Base-by-base conservation (phyloP, 2,888 invertebrate species). In the Dendrolimus pini region DNA sequence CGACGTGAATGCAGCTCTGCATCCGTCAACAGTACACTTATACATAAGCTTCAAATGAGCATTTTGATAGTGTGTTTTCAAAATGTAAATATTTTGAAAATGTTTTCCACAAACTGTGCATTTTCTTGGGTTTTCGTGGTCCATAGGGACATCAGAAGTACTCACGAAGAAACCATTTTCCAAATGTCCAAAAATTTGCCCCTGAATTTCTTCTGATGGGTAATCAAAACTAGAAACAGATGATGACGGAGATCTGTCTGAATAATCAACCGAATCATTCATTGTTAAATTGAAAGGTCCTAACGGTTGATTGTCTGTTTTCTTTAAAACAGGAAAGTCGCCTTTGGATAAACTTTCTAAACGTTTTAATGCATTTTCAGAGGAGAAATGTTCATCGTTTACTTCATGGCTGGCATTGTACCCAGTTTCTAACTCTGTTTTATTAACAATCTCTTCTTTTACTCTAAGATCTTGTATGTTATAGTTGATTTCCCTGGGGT, bases 21-120 rank as follows among this genome's bases (percentile, higher is more conserved):
- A 99, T 1, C 98, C 98, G 66, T 98, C 98, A 41, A 97, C 95
- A 73, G 95, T 96, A 87, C 99, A 99, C 78, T 96, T 96, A 85
- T 98, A 98, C 95, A 98, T 97, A 61, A 98, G 88, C 85, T 98
- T 98, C 57, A 98, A 93, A 85, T 99, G 98, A 9, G 97, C 96
- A 82, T 97, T 98, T 90, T 98, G 98, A 82, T 97, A 98, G 81
- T 99, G 99, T 1, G 96, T 96, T 85, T 98, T 98, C 41, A 98
- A 94, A 56, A 96, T 96, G 78, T 97, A 98, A 72, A 97, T 95
- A 77, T 97, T 98, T 82, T 96, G 97, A 83, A 98, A 98, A 74
- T 96, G 93, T 85, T 98, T 97, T 8, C 96, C 97, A 81, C 99
- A 99, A 47, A 96, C 96, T 3, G 96, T 94, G 83, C 98, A 99